Evolutionary conservation across 2,888 invertebrate species (phyloP).

Genomic region (Idaea dimidiata): DNA sequence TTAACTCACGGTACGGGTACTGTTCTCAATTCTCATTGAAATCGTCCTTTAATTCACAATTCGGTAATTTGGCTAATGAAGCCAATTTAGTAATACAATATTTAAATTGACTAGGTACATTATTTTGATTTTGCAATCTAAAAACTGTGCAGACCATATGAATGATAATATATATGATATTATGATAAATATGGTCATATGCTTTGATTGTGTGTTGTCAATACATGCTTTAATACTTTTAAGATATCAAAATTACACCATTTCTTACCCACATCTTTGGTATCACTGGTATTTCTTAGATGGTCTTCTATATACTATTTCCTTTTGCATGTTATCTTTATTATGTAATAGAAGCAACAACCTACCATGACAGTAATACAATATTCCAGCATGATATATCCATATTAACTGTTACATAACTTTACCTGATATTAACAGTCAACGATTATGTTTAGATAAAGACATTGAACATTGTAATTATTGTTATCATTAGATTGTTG

Average conservation of each 20-base stretch:
- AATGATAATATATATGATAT: no score
- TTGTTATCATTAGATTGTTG: background rate
- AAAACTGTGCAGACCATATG: constrained; percentile 18
- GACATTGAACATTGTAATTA: background rate
- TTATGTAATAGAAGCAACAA: background rate
- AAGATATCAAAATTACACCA: background rate
- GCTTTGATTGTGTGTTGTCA: constrained; percentile 34
- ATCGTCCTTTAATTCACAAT: background rate
- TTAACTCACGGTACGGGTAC: no score
- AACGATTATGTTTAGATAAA: constrained; percentile 7
- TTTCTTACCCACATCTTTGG: background rate
- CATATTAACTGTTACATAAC: background rate
- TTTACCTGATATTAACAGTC: background rate
- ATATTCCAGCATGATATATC: background rate
- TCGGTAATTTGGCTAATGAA: constrained; percentile 2
- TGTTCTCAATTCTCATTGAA: background rate
- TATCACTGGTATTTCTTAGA: background rate
- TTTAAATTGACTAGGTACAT: constrained; percentile 22
- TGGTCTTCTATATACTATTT: background rate
- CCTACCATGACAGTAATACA: background rate
- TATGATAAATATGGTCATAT: constrained; percentile 11
- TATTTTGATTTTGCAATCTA: constrained; percentile 12
- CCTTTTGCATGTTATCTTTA: background rate
- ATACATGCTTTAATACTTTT: background rate
- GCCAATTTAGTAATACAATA: constrained; percentile 12